Evolutionary conservation across 2,113 vertebrate species (phyloP).

Genomic region (Oostethus manadensis): DNA sequence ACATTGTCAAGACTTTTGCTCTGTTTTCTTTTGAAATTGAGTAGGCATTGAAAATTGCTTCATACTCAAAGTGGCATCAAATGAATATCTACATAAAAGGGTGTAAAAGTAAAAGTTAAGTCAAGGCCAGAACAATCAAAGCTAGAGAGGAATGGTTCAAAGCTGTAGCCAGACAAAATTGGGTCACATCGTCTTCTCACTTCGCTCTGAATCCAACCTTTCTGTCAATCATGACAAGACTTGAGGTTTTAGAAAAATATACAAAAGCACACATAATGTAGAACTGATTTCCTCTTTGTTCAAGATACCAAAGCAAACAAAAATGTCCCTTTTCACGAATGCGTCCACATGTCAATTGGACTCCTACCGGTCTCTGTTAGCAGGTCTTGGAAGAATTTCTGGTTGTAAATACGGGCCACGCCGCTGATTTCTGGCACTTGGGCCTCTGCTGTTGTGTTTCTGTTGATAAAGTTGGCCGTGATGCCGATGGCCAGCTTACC

Average conservation of each 20-base stretch:
- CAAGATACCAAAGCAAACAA: background rate
- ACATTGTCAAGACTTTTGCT: too few relatives aligned
- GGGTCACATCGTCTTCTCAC: constrained; percentile 10
- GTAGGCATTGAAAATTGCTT: too few relatives aligned
- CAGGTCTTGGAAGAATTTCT: constrained; percentile 90
- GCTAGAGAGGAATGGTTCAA: background rate
- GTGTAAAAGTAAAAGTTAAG: too few relatives aligned
- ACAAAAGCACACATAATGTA: background rate
- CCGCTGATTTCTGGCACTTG: constrained; percentile 90
- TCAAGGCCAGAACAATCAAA: too few relatives aligned
- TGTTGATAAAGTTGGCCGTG: constrained; percentile 89
- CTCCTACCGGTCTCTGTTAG: constrained; percentile 80
- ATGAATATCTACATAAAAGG: too few relatives aligned
- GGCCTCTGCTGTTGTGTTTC: constrained; percentile 75
- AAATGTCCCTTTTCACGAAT: background rate
- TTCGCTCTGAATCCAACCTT: background rate
- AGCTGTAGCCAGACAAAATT: background rate
- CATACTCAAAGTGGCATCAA: too few relatives aligned
- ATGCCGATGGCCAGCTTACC: constrained; percentile 92
- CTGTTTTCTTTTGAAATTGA: too few relatives aligned
- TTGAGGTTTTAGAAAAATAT: background rate
- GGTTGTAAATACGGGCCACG: constrained; percentile 92
- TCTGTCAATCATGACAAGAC: constrained; percentile 26
- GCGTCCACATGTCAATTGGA: background rate
- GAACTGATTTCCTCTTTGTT: background rate